A percentile compares a stretch with the other conserved stretches of the same genome.
Evolutionary conservation across 1,140 invertebrate species (phyloP).

Genomic region (Brachionus sp.): DNA sequence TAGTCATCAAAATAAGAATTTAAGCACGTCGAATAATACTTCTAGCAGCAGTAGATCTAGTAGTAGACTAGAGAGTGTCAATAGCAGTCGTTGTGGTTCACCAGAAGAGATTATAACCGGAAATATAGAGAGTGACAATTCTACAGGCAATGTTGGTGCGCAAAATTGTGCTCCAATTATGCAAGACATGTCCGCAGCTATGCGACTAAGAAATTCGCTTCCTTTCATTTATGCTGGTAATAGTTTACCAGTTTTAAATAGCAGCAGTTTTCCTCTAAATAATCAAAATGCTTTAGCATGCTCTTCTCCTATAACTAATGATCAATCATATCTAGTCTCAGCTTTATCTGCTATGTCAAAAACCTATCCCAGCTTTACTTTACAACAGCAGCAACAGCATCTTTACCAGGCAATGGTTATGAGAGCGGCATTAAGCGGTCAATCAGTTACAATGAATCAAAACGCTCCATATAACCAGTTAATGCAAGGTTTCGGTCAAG

Average conservation of each 20-base stretch:
- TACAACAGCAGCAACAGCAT: not conserved
- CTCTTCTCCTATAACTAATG: not conserved
- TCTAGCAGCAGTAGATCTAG: constrained; percentile 12
- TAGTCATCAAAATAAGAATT: not conserved
- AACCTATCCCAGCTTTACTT: not conserved
- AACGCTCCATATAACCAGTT: not conserved
- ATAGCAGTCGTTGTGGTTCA: constrained; percentile 28
- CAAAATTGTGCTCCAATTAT: not conserved
- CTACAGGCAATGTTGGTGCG: not conserved
- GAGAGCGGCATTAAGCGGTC: not conserved
- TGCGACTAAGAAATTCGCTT: constrained; percentile 3
- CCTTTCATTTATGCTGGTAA: not conserved
- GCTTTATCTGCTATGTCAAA: not conserved
- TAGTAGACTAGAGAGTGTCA: not conserved
- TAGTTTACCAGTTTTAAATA: not conserved
- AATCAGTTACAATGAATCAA: not conserved
- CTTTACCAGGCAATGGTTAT: constrained; percentile 6
- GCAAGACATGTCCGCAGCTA: not conserved
- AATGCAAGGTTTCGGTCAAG: not conserved
- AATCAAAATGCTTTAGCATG: not conserved
- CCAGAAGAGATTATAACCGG: not conserved
- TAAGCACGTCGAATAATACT: constrained; percentile 4
- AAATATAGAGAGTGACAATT: not conserved
- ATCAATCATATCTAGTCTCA: constrained; percentile 15
- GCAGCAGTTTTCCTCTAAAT: not conserved